Percentiles rank a stretch among this genome's conserved stretches.
phyloP scores from a whole-genome alignment of 2,888 invertebrate species.

The Timandra comae region DNA sequence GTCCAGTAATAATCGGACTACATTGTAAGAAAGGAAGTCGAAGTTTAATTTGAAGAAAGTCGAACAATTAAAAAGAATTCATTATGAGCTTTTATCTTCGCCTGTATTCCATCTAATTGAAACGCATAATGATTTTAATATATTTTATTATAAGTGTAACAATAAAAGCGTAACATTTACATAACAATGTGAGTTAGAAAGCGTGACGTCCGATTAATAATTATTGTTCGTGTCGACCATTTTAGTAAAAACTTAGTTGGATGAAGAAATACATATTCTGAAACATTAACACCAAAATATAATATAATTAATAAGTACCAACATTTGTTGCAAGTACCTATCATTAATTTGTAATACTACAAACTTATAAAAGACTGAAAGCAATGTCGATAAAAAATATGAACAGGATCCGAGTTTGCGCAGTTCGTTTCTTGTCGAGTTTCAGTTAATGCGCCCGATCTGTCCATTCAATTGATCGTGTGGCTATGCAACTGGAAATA shows the following conservation, averaged over 20 bases:
- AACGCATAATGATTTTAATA: conserved; percentile 35
- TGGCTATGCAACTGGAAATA: too few relatives aligned
- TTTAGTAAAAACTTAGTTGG: not conserved
- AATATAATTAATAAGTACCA: too few relatives aligned
- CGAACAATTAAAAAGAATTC: not conserved
- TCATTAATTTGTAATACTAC: too few relatives aligned
- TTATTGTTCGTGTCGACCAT: conserved; percentile 17
- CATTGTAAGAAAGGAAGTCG: too few relatives aligned
- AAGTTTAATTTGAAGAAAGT: not conserved
- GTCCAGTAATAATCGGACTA: too few relatives aligned
- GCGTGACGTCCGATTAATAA: conserved; percentile 41
- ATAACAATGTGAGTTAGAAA: conserved; percentile 52
- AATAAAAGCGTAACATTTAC: conserved; percentile 37
- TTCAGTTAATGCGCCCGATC: conserved; percentile 1
- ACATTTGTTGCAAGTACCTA: too few relatives aligned
- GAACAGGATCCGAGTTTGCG: conserved; percentile 22
- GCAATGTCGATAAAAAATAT: conserved; percentile 35
- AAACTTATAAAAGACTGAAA: too few relatives aligned
- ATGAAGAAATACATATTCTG: too few relatives aligned
- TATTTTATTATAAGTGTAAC: conserved; percentile 35
- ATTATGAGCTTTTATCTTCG: conserved; percentile 2
- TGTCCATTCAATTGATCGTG: too few relatives aligned
- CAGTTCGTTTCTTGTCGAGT: conserved; percentile 7
- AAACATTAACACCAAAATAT: too few relatives aligned
- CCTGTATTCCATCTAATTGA: conserved; percentile 26